Evolutionary conservation across 2,113 vertebrate genomes (phyloP).

Genomic region (Embiotoca jacksoni): DNA sequence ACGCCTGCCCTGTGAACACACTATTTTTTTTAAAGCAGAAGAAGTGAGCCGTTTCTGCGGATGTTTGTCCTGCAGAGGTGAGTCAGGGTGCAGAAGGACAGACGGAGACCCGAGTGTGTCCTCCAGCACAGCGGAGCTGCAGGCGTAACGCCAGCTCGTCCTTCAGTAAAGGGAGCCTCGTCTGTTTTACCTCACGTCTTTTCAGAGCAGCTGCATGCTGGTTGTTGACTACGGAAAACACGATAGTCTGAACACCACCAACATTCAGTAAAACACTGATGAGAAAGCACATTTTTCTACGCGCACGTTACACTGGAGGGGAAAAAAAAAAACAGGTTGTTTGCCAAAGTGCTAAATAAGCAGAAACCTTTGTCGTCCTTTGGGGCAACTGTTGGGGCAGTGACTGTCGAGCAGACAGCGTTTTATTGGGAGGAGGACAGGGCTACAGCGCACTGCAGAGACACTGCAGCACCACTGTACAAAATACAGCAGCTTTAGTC

Average conservation of each 20-base stretch:
- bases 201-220: neutral
- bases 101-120: conserved; percentile 7
- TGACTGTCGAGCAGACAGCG: conserved; percentile 23
- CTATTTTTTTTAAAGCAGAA: neutral
- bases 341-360: conserved; percentile 47
- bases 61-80: conserved; percentile 13
- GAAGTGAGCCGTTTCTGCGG: too few relatives aligned
- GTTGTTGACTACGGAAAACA: neutral
- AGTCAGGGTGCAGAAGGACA: neutral
- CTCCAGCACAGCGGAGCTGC: neutral
- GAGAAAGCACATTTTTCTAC: neutral
- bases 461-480: conserved; percentile 38
- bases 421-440: conserved; percentile 37
- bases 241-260: neutral
- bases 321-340: conserved; percentile 10
- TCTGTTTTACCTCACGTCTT: neutral
- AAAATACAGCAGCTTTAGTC: neutral
- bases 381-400: conserved; percentile 13
- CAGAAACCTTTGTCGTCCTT: conserved; percentile 15
- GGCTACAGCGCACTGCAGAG: conserved; percentile 63
- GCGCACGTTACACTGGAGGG: neutral
- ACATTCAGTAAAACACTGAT: neutral
- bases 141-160: conserved; percentile 20
- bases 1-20: neutral
- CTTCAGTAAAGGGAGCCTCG: conserved; percentile 1